Evolutionary conservation across 2,797 vertebrate species (phyloP), one percentile per base, ranked within the genome.

Genomic region (Thunnus albacares): DNA sequence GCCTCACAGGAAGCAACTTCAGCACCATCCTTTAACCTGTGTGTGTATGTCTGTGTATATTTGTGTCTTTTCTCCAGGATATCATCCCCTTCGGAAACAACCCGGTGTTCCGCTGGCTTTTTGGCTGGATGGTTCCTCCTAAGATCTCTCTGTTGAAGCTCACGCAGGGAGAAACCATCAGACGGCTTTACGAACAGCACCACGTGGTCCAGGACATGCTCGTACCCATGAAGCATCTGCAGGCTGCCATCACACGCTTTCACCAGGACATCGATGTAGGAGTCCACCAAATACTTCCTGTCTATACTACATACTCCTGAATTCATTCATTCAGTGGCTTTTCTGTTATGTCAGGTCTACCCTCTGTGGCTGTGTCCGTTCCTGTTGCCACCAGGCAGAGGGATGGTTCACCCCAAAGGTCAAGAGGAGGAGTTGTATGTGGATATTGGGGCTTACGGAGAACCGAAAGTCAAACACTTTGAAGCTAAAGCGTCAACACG

Each of bases 81-180:
- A 99, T 99, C 24, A 99, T 99, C 88, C 98, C 98, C 2, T 99
- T 99, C 6, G 98, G 98, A 73, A 99, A 99, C 90, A 97, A 98
- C 89, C 96, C 96, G 0, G 9, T 97, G 76, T 99, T 99, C 85
- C 97, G 98, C 63, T 98, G 97, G 92, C 85, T 98, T 24, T 98
- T 99, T 18, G 98, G 98, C 18, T 99, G 98, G 98, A 97, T 99
- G 97, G 97, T 99, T 53, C 98, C 98, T 75, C 98, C 98, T 1
- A 99, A 99, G 94, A 99, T 99, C 94, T 98, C 98, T 0, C 92
- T 99, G 89, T 76, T 99, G 77, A 99, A 99, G 92, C 96, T 99
- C 80, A 99, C 98, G 2, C 98, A 99, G 93, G 98, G 98, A 22
- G 98, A 99, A 93, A 97, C 98, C 13, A 97, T 98, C 73, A 93